phyloP scores from a whole-genome alignment of 2,797 vertebrate genomes.

The Coracias cyanogaster region DNA sequence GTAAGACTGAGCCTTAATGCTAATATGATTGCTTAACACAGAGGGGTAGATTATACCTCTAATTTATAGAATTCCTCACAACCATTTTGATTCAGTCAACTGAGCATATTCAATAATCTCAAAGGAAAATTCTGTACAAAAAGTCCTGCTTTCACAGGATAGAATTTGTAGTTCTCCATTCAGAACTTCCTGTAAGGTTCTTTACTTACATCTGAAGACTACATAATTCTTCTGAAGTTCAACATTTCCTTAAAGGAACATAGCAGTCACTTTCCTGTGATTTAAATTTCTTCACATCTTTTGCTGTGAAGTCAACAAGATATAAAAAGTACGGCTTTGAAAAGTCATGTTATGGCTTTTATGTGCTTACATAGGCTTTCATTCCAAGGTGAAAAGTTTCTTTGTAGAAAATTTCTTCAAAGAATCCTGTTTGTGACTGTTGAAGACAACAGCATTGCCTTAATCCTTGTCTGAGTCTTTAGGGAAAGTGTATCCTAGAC shows the following conservation, averaged over 20 bases:
- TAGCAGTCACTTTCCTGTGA: not conserved
- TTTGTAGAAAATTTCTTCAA: not conserved
- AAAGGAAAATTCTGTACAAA: not conserved
- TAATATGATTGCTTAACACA: not conserved
- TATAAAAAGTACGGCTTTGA: not conserved
- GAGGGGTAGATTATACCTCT: not conserved
- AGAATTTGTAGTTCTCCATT: not conserved
- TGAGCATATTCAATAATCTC: not conserved
- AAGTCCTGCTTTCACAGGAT: not conserved
- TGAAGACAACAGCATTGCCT: not conserved
- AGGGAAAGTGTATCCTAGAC: not conserved
- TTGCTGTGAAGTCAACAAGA: not conserved
- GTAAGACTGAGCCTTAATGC: not conserved
- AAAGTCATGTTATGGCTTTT: not conserved
- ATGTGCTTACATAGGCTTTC: not conserved
- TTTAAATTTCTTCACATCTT: not conserved
- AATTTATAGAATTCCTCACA: not conserved
- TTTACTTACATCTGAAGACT: not conserved
- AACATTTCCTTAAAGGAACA: not conserved
- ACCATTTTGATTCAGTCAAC: not conserved
- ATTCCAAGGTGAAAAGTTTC: not conserved
- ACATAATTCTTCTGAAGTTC: not conserved
- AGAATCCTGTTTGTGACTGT: not conserved
- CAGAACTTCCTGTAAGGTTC: not conserved
- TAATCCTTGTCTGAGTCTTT: not conserved